Base-by-base conservation (phyloP, 2,888 invertebrate species). In the Cotesia congregata region DNA sequence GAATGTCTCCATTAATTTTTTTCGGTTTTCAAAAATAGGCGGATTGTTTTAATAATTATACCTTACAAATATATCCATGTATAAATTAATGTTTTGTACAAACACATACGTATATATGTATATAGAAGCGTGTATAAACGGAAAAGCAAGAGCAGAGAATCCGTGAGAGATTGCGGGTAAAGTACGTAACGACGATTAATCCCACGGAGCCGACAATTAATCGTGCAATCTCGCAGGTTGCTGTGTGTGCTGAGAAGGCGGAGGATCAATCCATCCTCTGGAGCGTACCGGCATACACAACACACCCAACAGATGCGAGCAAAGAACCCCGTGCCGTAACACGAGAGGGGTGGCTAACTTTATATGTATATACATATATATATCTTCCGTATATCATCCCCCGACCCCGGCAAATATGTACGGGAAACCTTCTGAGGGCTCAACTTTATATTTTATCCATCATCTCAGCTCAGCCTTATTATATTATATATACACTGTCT, bases 391-490 rank as follows among this genome's bases (percentile, higher is more conserved):
- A 50, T 50, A 50, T 50, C 12, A 50, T 50, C 7, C 50, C 50
- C 50, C 50, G 12, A 50, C 50, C 50, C 50, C 12, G 12, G 50
- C 12, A 50, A 50, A 50, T 50, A 50, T 50, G 12, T 50, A 50
- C 50, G 12, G 50, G 20, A 72, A 73, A 59, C n/a, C 38, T 59
- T 60, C 80, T 30, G 30, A 30, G 79, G 80, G 80, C 79, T 79
- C 82, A 83, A 50, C 9, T 50, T 50, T 50, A 50, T 50, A 50
- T 50, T 50, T 50, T 50, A 50, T 50, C 50, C 50, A 50, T 50
- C 50, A 50, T 50, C 50, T 50, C 50, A 50, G 30, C 30, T 30
- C 30, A 50, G 12, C 50, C 12, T 50, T 50, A 50, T 50, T 50
- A 30, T 30, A 30, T 30, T 30, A 30, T 30, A 30, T 30, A 30